Conservation (phyloP, 2,113 vertebrate species). For the Girardinichthys multiradiatus region DNA sequence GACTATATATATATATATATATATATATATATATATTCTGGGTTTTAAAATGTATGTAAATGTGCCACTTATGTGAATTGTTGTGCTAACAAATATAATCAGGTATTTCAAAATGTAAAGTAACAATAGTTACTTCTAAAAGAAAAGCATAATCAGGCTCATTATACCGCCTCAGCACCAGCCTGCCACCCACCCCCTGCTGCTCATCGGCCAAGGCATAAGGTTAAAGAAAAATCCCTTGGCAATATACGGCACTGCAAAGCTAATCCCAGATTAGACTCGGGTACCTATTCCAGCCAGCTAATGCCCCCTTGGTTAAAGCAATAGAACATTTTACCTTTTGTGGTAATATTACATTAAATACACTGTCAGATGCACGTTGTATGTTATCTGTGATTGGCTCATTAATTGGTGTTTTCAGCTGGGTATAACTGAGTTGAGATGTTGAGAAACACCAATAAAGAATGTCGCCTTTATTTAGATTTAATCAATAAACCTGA, state of each 20-base stretch:
- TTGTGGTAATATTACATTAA: slow-evolving; percentile 9
- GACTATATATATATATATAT: too few species aligned
- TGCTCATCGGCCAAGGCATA: slow-evolving; percentile 44
- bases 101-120: not conserved
- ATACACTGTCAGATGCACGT: not conserved
- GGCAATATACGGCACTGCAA: slow-evolving; percentile 65
- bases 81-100: not conserved
- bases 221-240: slow-evolving; percentile 74
- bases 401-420: not conserved
- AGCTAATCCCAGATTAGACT: slow-evolving; percentile 80
- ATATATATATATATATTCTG: too few species aligned
- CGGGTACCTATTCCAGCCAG: slow-evolving; percentile 69
- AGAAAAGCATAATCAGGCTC: not conserved
- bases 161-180: slow-evolving; percentile 18
- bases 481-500: not conserved
- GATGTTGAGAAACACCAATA: not conserved
- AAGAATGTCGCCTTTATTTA: not conserved
- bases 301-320: slow-evolving; percentile 67
- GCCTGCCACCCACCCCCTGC: slow-evolving; percentile 24
- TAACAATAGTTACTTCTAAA: not conserved
- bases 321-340: slow-evolving; percentile 26
- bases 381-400: not conserved
- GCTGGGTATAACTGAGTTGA: too few species aligned
- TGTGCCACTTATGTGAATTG: not conserved
- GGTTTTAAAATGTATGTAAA: too few species aligned